Base-by-base conservation (phyloP, 2,888 invertebrate species). In the Drosophila kuntzei region DNA sequence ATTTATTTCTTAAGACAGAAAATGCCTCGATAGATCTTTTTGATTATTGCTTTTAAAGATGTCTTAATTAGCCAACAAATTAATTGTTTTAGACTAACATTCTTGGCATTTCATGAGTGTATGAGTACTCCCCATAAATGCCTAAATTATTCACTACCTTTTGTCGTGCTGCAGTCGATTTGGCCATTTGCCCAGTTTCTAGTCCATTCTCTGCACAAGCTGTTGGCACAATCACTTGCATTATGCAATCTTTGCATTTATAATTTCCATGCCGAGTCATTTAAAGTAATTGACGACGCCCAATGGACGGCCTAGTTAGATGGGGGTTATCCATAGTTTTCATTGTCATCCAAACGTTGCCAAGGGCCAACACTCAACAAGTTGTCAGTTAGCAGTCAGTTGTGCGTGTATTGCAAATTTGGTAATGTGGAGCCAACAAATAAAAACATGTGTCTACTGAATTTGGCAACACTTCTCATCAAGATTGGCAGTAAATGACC, bases 201-300 rank as follows among this genome's bases (percentile, higher is more conserved):
- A 25, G 49, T 9, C 14, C n/a, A 53, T 14, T 29, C n/a, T 20
- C 41, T 14, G 41, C n/a, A n/a, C 3, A 41, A 36, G 14, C 63
- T 62, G 46, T 66, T 87, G 82, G 86, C 88, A 87, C 55, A 50
- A 54, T 59, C 25, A 14, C 41, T 65, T 70, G 63, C 78, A 69
- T 70, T 83, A 71, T 78, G 72, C 72, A 78, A 83, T 88, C 60
- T 88, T 87, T 80, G 68, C 87, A 84, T 75, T 80, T 72, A 70
- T 80, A 88, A 89, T 89, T 86, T 89, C 59, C 67, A 65, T 78
- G 76, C 62, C 71, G 61, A 80, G 85, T 84, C 79, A 78, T 88
- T 89, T 84, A 84, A 84, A 89, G 87, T 84, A 89, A 84, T 84
- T 78, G 75, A 34, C 71, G 81, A 73, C 71, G 71, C 44, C 58